Evolutionary conservation across 2,113 vertebrate species (phyloP), one percentile per base, ranked within the genome.

Genomic region (Bubo bubo): DNA sequence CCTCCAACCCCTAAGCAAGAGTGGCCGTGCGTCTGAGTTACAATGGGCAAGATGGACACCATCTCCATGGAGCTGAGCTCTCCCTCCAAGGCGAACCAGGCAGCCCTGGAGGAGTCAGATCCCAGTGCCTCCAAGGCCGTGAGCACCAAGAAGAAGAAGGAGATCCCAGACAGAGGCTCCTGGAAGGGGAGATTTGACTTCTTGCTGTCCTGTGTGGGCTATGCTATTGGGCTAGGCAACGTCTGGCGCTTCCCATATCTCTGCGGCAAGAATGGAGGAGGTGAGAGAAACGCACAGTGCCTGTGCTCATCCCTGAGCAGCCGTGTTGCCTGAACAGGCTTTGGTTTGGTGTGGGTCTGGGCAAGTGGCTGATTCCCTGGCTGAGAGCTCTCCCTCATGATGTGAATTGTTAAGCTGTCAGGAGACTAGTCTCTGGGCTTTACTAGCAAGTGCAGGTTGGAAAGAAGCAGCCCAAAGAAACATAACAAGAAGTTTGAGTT

Each of bases 141-240:
- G 60, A 94, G 92, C 14, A 71, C 94, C 30, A 97, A 94, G 79
- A 79, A 79, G 45, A 89, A 87, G 74, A 95, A 98, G 56, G 98
- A 98, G 53, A 81, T 98, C n/a, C 97, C 97, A 6, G 98, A 99
- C 18, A 97, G 99, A 90, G 99, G 99, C 10, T 98, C 98, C 90
- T 99, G 99, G 99, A 99, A 99, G 92, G 99, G 99, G 34, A 99
- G 97, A 91, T 99, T 99, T 93, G 99, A 99, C 91, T 99, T 99
- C 95, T 92, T 99, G 87, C 97, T 99, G 79, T 99, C 99, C 17
- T 99, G 99, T 7, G 98, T 99, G 55, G 99, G 99, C 60, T 99
- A 99, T 5, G 99, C 99, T 71, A 99, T 99, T 0, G 99, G 99
- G 15, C 97, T 99, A 55, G 99, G 99, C 72, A 99, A 99, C 1